Conservation (phyloP, 2,113 vertebrate species). For the Sakesphorus luctuosus region DNA sequence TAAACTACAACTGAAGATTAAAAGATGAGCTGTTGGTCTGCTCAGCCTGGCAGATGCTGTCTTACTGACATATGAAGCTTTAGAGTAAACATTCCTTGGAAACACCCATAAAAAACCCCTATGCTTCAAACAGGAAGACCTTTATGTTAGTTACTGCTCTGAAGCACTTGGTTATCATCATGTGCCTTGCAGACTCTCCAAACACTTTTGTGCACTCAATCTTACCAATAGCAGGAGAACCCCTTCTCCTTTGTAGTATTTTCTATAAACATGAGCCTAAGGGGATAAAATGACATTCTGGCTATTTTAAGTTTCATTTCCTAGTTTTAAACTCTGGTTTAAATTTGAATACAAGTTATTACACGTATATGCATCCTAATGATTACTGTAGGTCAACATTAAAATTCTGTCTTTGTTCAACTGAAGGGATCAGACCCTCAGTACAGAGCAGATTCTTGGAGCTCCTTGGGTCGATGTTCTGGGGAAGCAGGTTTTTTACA, state of each 20-base stretch:
- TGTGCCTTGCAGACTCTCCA: neutral
- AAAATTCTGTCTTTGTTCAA: neutral
- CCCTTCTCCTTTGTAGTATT: neutral
- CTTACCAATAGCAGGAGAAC: neutral
- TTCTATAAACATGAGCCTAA: neutral
- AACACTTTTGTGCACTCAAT: neutral
- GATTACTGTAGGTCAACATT: neutral
- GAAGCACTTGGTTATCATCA: neutral
- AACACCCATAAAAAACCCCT: neutral
- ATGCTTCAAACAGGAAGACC: neutral
- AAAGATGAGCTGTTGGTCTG: neutral
- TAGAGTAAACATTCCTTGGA: neutral
- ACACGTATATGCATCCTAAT: neutral
- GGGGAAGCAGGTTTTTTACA: neutral
- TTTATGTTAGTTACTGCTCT: slow-evolving; percentile 18
- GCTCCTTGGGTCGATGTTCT: neutral
- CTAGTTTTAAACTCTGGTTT: neutral
- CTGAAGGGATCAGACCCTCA: neutral
- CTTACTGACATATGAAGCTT: neutral
- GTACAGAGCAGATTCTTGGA: neutral
- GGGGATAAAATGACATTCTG: neutral
- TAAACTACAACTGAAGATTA: neutral
- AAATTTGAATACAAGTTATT: neutral
- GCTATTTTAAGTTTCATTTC: neutral
- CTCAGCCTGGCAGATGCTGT: neutral